These are phyloP conservation scores for Cantharis lateralis DNA, from an alignment of 2,888 invertebrate species.

Conservation along the genomic window DNA sequence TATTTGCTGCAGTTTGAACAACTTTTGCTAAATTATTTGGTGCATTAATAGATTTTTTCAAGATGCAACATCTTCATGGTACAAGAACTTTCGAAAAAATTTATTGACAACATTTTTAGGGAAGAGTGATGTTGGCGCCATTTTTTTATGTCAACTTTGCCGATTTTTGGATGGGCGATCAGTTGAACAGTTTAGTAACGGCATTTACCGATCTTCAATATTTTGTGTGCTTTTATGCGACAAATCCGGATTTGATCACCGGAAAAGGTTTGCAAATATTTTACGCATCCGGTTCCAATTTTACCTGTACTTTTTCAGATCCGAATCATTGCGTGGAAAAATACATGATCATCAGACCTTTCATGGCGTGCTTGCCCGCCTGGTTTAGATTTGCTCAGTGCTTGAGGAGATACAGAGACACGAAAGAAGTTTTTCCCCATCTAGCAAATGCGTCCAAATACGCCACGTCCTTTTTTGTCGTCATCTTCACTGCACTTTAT, in stretches of 20 bases:
- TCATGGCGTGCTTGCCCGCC: constrained; percentile 92
- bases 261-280: constrained; percentile 59
- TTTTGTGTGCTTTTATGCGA: constrained; percentile 88
- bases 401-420: constrained; percentile 91
- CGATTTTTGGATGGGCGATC: constrained; percentile 99
- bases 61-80: constrained; percentile 1
- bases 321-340: constrained; percentile 71
- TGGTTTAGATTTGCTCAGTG: constrained; percentile 99
- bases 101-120: constrained; percentile 59
- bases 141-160: constrained; percentile 94
- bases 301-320: constrained; percentile 49
- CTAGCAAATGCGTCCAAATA: constrained; percentile 98
- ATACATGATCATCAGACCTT: constrained; percentile 76
- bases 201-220: constrained; percentile 94
- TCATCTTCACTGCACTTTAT: constrained; percentile 76
- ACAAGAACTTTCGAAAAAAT: neutral
- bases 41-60: constrained; percentile 4
- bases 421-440: constrained; percentile 92
- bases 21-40: constrained; percentile 6
- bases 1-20: neutral
- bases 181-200: constrained; percentile 89
- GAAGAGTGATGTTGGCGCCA: constrained; percentile 85
- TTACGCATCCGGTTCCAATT: neutral
- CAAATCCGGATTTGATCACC: constrained; percentile 73
- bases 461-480: constrained; percentile 94